Conservation (phyloP, 2,797 vertebrate species). For the Aulostomus chinensis region DNA sequence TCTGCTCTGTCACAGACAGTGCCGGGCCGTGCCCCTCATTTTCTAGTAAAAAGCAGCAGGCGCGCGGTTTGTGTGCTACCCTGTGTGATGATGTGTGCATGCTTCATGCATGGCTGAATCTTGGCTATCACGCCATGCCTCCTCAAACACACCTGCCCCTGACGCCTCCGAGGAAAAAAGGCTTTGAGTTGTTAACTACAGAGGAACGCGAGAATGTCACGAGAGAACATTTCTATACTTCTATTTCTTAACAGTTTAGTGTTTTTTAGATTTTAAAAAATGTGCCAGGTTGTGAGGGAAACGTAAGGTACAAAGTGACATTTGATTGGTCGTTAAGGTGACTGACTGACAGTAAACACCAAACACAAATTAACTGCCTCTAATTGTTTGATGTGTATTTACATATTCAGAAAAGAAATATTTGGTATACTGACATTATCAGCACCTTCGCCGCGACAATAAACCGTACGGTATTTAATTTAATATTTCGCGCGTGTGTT, state of each 20-base stretch:
- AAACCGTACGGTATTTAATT: no score
- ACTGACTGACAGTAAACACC: no score
- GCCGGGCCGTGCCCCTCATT: slow-evolving; percentile 48
- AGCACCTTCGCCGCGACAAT: no score
- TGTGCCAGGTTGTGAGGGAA: no score
- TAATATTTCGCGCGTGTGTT: no score
- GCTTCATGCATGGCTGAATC: slow-evolving; percentile 67
- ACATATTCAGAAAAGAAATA: no score
- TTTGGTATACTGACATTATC: no score
- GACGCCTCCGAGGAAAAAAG: slow-evolving; percentile 51
- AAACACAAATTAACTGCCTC: no score
- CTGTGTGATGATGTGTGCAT: slow-evolving; percentile 60
- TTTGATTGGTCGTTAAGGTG: no score
- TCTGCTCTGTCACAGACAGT: slow-evolving; percentile 45
- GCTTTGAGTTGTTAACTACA: slow-evolving; percentile 31
- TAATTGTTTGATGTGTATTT: no score
- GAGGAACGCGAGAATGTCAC: slow-evolving; percentile 2
- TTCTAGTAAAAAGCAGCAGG: slow-evolving; percentile 62
- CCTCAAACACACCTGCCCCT: slow-evolving; percentile 69
- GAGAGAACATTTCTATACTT: not conserved
- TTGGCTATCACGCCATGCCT: slow-evolving; percentile 58
- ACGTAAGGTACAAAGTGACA: no score
- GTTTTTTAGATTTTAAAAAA: no score
- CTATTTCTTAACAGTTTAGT: not conserved
- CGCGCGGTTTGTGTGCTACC: slow-evolving; percentile 51